These are phyloP conservation scores for Epizoanthus stellaris DNA, from an alignment of 92 coral and sea anemone species.

Conservation along the genomic window DNA sequence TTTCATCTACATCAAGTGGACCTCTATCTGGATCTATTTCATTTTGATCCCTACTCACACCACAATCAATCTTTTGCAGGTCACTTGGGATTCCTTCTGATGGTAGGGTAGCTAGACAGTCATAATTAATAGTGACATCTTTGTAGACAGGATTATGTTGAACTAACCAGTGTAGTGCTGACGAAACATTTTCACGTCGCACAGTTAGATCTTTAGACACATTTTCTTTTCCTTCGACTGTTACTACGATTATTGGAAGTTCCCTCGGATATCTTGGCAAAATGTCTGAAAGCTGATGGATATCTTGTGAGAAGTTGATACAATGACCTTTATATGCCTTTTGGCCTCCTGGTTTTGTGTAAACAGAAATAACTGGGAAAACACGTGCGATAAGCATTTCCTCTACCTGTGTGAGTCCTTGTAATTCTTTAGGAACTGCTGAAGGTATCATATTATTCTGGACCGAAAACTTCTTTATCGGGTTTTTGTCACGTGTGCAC, in stretches of 20 bases:
- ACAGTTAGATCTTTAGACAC: constrained; percentile 38
- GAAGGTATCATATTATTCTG: constrained; percentile 70
- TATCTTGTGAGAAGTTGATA: no score
- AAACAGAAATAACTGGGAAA: constrained; percentile 6
- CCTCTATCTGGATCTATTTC: not conserved
- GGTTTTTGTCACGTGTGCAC: constrained; percentile 60
- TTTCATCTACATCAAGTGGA: not conserved
- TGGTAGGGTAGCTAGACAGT: not conserved
- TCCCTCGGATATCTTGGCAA: constrained; percentile 65
- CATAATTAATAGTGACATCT: not conserved
- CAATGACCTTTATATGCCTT: constrained; percentile 1
- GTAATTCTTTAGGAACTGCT: not conserved
- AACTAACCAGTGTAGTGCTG: not conserved
- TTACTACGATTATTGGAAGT: constrained; percentile 51
- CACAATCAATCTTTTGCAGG: not conserved
- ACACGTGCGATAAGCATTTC: constrained; percentile 45
- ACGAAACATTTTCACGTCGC: not conserved
- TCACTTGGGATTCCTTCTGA: constrained; percentile 23
- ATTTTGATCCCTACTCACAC: not conserved
- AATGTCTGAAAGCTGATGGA: constrained; percentile 48
- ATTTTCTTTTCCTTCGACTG: constrained; percentile 20
- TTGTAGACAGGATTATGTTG: constrained; percentile 2
- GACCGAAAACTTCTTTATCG: not conserved
- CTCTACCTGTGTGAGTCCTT: constrained; percentile 76
- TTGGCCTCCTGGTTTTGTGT: not conserved